Conservation (phyloP, 2,797 vertebrate species). For the Psittacula derbiana region DNA sequence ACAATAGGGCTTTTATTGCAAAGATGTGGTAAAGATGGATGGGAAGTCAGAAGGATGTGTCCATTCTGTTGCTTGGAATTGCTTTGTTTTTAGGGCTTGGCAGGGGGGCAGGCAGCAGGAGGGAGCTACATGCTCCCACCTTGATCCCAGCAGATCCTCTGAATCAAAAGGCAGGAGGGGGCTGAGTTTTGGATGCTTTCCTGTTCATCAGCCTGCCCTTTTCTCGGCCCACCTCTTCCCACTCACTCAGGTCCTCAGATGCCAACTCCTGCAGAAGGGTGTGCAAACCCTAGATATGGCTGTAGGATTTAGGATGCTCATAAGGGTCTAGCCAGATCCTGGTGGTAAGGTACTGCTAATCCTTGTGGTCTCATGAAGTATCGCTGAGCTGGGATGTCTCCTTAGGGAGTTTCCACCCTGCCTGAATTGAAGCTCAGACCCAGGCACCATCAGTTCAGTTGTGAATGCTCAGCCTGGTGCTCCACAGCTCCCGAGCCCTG, state of each 20-base stretch:
- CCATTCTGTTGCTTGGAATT: neutral
- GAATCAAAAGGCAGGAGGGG: neutral
- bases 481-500: neutral
- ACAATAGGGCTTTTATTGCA: neutral
- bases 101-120: neutral
- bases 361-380: fast-evolving
- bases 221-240: neutral
- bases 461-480: neutral
- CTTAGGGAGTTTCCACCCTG: neutral
- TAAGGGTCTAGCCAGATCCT: neutral
- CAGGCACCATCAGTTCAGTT: neutral
- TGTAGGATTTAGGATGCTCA: neutral
- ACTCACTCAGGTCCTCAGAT: neutral
- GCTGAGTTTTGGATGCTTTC: neutral
- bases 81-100: neutral
- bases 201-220: fast-evolving
- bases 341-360: neutral
- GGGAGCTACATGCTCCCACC: neutral
- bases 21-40: neutral
- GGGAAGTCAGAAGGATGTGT: neutral
- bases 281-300: fast-evolving
- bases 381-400: neutral
- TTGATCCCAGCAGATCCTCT: fast-evolving
- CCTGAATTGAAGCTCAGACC: neutral
- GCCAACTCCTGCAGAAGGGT: neutral